Conservation (phyloP, 2,797 vertebrate species). For the Cheirogaleus major region DNA sequence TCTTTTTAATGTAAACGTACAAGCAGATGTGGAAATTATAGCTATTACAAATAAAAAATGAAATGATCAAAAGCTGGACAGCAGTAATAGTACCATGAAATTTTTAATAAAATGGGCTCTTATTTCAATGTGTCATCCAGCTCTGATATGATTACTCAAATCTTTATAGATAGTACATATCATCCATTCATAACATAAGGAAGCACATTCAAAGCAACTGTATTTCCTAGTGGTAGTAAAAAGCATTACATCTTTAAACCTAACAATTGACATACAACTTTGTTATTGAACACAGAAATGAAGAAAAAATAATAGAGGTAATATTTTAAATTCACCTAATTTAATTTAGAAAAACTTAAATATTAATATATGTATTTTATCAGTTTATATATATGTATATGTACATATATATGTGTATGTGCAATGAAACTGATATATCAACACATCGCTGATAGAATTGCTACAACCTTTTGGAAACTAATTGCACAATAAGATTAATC, state of each 20-base stretch:
- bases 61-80: not conserved
- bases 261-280: not conserved
- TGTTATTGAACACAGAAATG: not conserved
- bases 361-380: not conserved
- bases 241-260: not conserved
- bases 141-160: not conserved
- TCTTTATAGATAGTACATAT: not conserved
- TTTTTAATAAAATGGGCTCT: not conserved
- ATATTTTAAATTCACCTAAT: not conserved
- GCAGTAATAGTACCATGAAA: not conserved
- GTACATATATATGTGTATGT: not conserved
- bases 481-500: not conserved
- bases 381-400: not conserved
- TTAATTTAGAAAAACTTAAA: not conserved
- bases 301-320: not conserved
- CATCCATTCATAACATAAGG: not conserved
- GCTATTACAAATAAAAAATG: not conserved
- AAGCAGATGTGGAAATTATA: conserved; percentile 59
- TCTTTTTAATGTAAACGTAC: conserved; percentile 50
- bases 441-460: not conserved
- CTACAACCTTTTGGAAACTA: not conserved
- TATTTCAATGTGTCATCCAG: not conserved
- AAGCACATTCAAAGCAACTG: not conserved
- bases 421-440: not conserved
- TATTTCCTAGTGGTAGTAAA: not conserved